Percentiles rank a stretch among this genome's conserved stretches.
Conservation (phyloP, 2,797 vertebrate species). For the Eurystomus glaucurus region DNA sequence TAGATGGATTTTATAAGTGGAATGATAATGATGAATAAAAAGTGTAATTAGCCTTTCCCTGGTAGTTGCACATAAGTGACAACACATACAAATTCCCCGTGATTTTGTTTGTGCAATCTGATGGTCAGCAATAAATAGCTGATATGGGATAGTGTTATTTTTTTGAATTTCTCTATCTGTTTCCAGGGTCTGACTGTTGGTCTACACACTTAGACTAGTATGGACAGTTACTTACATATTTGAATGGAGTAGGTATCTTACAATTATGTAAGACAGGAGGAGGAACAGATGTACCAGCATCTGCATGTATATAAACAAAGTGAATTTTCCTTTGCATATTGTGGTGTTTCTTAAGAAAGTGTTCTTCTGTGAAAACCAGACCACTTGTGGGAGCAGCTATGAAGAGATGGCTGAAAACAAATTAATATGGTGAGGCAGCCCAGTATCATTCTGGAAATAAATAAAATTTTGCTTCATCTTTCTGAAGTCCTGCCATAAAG, state of each 20-base stretch:
- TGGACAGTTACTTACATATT: neutral
- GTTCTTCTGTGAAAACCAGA: neutral
- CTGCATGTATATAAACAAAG: accelerated
- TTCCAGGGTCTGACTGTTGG: neutral
- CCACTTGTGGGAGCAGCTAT: neutral
- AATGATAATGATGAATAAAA: conserved; percentile 19
- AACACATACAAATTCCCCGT: neutral
- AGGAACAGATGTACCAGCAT: neutral
- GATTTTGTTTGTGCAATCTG: neutral
- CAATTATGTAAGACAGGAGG: neutral
- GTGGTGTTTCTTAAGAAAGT: neutral
- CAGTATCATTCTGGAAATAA: neutral
- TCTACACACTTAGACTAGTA: neutral
- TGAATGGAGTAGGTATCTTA: neutral
- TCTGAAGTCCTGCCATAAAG: conserved; percentile 46
- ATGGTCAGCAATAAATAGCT: neutral
- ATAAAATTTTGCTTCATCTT: conserved; percentile 20
- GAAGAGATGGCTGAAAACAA: neutral
- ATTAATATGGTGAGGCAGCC: neutral
- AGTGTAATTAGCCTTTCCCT: conserved; percentile 6
- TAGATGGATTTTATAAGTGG: neutral
- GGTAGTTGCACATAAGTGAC: neutral
- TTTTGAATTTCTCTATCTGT: neutral
- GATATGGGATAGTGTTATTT: neutral
- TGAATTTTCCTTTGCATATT: neutral